Percentiles rank a stretch among this genome's conserved stretches.
Conservation (phyloP, 2,888 invertebrate species). For the Xylota sylvarum region DNA sequence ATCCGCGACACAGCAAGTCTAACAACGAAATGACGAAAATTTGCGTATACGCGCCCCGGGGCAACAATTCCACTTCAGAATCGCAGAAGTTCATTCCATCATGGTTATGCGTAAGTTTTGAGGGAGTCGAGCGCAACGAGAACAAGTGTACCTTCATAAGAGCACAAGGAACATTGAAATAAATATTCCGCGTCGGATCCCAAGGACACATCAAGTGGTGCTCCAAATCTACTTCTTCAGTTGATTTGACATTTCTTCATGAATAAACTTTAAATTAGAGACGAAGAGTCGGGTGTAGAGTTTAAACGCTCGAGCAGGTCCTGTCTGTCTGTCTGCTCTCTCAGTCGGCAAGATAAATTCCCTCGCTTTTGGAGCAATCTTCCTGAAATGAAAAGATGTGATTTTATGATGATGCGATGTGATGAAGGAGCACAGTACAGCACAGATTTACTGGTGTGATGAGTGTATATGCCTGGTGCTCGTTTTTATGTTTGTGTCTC, state of each 20-base stretch:
- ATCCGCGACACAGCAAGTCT: neutral
- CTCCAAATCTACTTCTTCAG: constrained; percentile 46
- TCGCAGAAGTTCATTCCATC: neutral
- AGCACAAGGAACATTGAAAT: constrained; percentile 12
- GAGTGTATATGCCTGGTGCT: neutral
- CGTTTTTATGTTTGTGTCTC: constrained; percentile 2
- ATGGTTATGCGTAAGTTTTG: neutral
- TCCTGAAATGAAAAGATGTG: constrained; percentile 47
- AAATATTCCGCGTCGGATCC: constrained; percentile 27
- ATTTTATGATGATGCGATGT: constrained; percentile 55
- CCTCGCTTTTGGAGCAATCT: constrained; percentile 9
- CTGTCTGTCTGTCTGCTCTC: neutral
- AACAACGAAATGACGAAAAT: constrained; percentile 3
- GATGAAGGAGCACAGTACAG: constrained; percentile 3
- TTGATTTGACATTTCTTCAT: constrained; percentile 63
- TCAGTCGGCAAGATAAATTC: constrained; percentile 27
- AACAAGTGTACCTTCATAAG: constrained; percentile 6
- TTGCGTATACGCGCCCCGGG: constrained; percentile 37
- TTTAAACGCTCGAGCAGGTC: constrained; percentile 2
- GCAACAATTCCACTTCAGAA: constrained; percentile 28
- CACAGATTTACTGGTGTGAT: constrained; percentile 5
- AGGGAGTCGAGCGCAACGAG: neutral
- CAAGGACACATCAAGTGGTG: constrained; percentile 47
- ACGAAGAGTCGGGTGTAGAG: constrained; percentile 8
- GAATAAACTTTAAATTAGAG: constrained; percentile 64